A percentile compares a stretch with the other conserved stretches of the same genome.
Conservation (phyloP, 2,888 invertebrate genomes). For the Drosophila rellima region DNA sequence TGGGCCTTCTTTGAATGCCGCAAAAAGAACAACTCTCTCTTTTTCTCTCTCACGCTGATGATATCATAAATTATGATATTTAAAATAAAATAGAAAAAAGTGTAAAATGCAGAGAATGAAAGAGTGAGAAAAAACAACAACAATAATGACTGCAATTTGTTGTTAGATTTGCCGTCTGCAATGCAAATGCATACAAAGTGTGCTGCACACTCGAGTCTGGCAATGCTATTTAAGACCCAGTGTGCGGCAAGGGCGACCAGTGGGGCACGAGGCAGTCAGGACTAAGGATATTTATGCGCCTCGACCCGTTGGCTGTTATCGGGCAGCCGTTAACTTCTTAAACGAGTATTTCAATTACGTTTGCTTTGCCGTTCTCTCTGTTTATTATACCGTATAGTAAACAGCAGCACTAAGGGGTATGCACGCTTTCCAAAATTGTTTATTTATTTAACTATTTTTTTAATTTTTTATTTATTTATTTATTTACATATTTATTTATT, state of each 20-base stretch:
- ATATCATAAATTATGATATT: conserved; percentile 31
- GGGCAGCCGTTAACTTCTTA: conserved; percentile 53
- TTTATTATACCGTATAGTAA: conserved; percentile 5
- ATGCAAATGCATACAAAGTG: conserved; percentile 34
- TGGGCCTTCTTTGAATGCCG: neutral
- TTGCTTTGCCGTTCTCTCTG: conserved; percentile 10
- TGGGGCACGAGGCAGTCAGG: conserved; percentile 11
- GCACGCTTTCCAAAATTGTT: neutral
- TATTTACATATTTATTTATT: too few relatives aligned
- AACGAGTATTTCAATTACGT: conserved; percentile 57
- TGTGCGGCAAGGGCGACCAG: neutral
- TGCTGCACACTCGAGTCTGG: conserved; percentile 13
- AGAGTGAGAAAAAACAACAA: conserved; percentile 8
- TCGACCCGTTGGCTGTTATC: conserved; percentile 44
- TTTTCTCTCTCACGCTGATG: conserved; percentile 19
- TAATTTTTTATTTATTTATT: neutral
- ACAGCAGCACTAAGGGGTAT: neutral
- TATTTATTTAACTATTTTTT: neutral
- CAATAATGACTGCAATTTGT: conserved; percentile 35
- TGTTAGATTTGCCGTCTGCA: conserved; percentile 24
- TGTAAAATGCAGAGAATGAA: neutral
- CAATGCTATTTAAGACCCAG: conserved; percentile 25
- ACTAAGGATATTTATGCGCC: conserved; percentile 42
- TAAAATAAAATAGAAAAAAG: conserved; percentile 9
- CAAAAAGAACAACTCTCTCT: neutral